Evolutionary conservation across 2,113 vertebrate genomes (phyloP).

Genomic region (Calonectris borealis): DNA sequence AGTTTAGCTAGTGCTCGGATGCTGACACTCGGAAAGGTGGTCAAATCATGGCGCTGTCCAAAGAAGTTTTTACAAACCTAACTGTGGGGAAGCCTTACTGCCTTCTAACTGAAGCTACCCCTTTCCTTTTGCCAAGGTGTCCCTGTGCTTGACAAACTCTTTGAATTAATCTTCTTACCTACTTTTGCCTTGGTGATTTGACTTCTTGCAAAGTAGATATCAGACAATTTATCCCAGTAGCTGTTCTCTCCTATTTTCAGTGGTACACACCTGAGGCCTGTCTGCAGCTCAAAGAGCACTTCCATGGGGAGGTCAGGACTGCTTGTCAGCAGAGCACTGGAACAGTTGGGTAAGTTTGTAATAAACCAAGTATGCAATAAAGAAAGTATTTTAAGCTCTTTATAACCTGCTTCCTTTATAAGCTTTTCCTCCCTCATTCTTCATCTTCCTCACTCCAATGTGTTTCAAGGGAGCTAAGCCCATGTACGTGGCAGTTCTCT

Average conservation of each 20-base stretch:
- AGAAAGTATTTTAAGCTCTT: not conserved
- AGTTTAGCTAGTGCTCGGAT: not conserved
- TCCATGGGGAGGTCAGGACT: conserved; percentile 73
- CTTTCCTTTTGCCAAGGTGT: not conserved
- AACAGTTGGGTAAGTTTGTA: conserved; percentile 76
- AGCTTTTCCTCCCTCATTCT: not conserved
- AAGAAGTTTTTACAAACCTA: not conserved
- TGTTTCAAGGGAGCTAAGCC: not conserved
- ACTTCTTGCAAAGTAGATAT: not conserved
- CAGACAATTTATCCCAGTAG: not conserved
- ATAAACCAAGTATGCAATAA: not conserved
- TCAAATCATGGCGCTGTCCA: not conserved
- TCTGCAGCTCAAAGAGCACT: conserved; percentile 82
- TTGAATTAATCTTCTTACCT: not conserved
- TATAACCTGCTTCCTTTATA: not conserved
- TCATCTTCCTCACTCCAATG: not conserved
- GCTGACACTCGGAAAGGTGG: not conserved
- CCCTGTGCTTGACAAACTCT: not conserved
- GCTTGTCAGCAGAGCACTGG: conserved; percentile 72
- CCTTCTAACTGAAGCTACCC: not conserved
- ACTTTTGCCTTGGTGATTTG: not conserved
- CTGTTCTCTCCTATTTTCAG: conserved; percentile 62
- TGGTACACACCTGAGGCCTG: conserved; percentile 85
- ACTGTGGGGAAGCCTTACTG: not conserved
- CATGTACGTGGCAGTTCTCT: rapidly evolving